Evolutionary conservation across 2,888 invertebrate genomes (phyloP).

Genomic region (Sinelater perroti): DNA sequence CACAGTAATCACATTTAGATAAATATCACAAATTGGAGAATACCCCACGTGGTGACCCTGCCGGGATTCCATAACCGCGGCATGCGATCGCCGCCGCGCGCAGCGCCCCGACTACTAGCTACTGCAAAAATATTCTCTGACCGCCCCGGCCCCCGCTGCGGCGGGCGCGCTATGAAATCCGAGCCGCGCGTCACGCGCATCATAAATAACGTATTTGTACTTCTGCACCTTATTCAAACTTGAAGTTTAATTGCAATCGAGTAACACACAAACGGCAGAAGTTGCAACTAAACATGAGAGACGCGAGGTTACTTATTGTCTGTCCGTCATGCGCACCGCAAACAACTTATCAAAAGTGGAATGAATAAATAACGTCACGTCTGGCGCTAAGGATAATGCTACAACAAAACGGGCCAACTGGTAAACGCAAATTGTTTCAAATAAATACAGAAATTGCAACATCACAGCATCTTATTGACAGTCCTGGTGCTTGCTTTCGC

Average conservation of each 20-base stretch:
- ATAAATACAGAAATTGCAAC: conserved; percentile 57
- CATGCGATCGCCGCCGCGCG: conserved; percentile 1
- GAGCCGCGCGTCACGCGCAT: conserved; percentile 34
- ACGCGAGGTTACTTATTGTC: conserved; percentile 13
- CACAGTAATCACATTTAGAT: conserved; percentile 61
- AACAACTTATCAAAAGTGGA: too few species aligned
- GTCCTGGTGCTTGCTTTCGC: conserved; percentile 22
- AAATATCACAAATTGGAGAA: conserved; percentile 61
- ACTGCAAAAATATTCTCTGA: conserved; percentile 40
- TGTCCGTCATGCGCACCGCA: background rate
- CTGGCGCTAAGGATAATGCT: conserved; percentile 21
- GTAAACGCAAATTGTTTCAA: conserved; percentile 49
- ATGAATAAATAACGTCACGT: conserved; percentile 14
- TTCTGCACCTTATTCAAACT: conserved; percentile 46
- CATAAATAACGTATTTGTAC: conserved; percentile 49
- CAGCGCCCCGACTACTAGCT: conserved; percentile 17
- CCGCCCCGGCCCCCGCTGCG: conserved; percentile 1
- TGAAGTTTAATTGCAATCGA: conserved; percentile 24
- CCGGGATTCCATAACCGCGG: conserved; percentile 54
- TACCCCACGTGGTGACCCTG: conserved; percentile 54
- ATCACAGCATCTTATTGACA: conserved; percentile 53
- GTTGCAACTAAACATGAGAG: conserved; percentile 20
- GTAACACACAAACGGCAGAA: conserved; percentile 36
- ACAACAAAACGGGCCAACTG: conserved; percentile 37
- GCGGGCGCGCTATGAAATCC: conserved; percentile 47